Base-by-base conservation (phyloP, 2,888 invertebrate genomes). In the Hyalella azteca region DNA sequence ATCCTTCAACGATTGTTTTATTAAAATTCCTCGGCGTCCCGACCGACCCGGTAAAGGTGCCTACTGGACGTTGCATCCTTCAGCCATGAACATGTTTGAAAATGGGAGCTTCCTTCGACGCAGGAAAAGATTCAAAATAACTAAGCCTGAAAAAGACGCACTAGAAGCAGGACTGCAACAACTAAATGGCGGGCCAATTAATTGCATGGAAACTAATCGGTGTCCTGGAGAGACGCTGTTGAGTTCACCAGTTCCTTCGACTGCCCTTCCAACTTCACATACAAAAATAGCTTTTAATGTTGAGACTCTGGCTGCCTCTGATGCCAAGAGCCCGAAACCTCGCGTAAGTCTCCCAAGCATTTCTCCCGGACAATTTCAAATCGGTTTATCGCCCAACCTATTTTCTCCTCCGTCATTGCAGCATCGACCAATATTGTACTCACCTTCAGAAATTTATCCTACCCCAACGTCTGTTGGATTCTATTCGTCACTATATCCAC, bases 1-100 rank as follows among this genome's bases (percentile, higher is more conserved):
- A 81, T 95, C 95, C 82, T 97, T 97, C 90, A 97, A 97, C 89
- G 97, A 97, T 89, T 97, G 97, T 89, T 97, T 97, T 89, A 94
- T 97, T 87, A 97, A 97, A 90, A 93, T 95, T 82, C 95, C 94
- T 39, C 89, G 93, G 41, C 89, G 93, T 79, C 93, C 93, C 0
- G 94, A 93, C 88, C 89, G 93, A 50, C 94, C 94, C 0, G 94
- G 94, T 54, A 94, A 94, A 86, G 94, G 94, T n/a, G 93, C 93
- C 59, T 94, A 93, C 88, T 94, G 94, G 94, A 93, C 94, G 0
- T 89, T 94, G 73, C 94, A 94, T 87, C 94, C 94, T 13, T 91
- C 92, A 75, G 93, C 93, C 45, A 90, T 93, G 82, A 93, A 93
- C 87, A 94, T 94, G 94, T 94, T 94, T 88, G 94, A 96, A 87